Percentiles rank a stretch among this genome's conserved stretches.
These are phyloP conservation scores for Linnaemya tessellans DNA, from an alignment of 2,888 invertebrate species.

Conservation along the genomic window DNA sequence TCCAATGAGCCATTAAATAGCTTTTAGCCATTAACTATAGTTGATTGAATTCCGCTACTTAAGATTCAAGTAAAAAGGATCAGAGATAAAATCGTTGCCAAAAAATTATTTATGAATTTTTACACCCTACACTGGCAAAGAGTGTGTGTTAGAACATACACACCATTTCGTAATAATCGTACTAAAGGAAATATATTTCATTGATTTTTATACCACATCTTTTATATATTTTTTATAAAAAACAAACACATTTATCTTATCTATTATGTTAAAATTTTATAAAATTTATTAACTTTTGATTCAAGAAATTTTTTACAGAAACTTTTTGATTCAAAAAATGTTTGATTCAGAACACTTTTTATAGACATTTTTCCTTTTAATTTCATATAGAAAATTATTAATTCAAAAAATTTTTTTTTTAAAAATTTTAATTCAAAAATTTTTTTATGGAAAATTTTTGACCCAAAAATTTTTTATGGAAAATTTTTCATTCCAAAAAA, in stretches of 20 bases:
- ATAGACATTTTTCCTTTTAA: too few relatives aligned
- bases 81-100: not conserved
- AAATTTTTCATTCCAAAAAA: too few relatives aligned
- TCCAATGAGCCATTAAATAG: conserved; percentile 20
- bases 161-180: not conserved
- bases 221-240: too few relatives aligned
- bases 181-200: not conserved
- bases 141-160: not conserved
- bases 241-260: too few relatives aligned
- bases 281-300: too few relatives aligned
- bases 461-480: too few relatives aligned
- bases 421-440: not conserved
- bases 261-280: too few relatives aligned
- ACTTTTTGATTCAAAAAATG: too few relatives aligned
- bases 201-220: too few relatives aligned
- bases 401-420: not conserved
- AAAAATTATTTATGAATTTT: not conserved
- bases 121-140: not conserved
- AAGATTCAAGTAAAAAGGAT: not conserved
- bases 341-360: too few relatives aligned
- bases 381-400: not conserved
- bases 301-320: not conserved
- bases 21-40: not conserved
- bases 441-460: not conserved
- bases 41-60: conserved; percentile 23